These are phyloP conservation scores for Leptopilina syphax DNA, from an alignment of 2,888 invertebrate species.

Conservation along the genomic window DNA sequence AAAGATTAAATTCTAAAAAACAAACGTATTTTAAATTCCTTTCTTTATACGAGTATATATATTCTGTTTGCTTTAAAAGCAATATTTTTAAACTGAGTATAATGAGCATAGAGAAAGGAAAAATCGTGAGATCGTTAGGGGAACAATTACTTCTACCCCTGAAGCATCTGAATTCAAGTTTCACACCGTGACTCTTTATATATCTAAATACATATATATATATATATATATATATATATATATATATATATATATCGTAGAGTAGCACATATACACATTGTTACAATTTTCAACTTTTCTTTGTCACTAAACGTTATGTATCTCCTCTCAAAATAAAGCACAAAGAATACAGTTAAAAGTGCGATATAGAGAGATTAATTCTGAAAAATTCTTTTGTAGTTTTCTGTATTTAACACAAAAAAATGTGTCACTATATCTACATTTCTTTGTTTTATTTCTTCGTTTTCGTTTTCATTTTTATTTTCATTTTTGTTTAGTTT, in stretches of 20 bases:
- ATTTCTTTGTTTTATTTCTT: background rate
- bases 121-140: constrained; percentile 30
- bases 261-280: background rate
- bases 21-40: background rate
- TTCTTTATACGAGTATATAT: background rate
- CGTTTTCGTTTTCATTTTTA: no score
- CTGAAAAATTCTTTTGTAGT: background rate
- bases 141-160: constrained; percentile 22
- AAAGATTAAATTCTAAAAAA: no score
- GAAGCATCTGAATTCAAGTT: background rate
- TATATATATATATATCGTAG: no score
- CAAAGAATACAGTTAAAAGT: background rate
- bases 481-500: no score
- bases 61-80: background rate
- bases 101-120: constrained; percentile 17
- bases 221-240: background rate
- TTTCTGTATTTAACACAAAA: background rate
- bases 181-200: constrained; percentile 10
- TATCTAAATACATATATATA: background rate
- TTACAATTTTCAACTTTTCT: background rate
- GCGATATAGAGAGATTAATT: constrained; percentile 5
- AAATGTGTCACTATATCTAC: background rate
- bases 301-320: constrained; percentile 4
- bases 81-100: background rate
- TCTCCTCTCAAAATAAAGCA: background rate